Conservation (phyloP, 2,113 vertebrate species). For the Platysteira castanea region DNA sequence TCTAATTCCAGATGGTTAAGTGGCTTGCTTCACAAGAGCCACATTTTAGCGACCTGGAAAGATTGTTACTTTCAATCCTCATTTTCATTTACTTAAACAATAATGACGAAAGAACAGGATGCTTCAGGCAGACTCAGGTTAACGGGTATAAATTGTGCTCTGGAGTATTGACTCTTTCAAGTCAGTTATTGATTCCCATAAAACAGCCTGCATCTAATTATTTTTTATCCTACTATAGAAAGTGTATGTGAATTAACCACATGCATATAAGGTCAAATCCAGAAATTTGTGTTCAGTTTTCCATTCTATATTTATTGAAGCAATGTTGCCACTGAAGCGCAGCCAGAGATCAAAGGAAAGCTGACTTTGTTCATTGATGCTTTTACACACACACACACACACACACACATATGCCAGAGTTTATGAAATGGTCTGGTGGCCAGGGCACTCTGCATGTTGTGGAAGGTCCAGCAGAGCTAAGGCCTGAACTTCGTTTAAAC, state of each 20-base stretch:
- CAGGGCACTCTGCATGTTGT: neutral
- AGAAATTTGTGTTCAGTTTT: neutral
- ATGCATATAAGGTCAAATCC: neutral
- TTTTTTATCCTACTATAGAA: neutral
- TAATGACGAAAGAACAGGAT: neutral
- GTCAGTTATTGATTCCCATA: neutral
- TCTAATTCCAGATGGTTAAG: neutral
- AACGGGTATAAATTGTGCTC: neutral
- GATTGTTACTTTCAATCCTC: neutral
- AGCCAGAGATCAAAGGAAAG: neutral
- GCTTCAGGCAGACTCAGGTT: neutral
- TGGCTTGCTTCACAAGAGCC: neutral
- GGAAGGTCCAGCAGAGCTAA: neutral
- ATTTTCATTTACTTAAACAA: slow-evolving; percentile 18
- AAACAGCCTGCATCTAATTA: neutral
- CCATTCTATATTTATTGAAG: neutral
- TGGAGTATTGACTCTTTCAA: neutral
- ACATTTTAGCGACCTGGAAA: neutral
- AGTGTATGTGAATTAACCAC: neutral
- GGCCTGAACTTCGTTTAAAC: neutral
- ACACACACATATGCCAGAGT: neutral
- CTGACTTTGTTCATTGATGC: neutral
- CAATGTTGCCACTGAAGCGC: neutral
- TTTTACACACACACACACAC: neutral
- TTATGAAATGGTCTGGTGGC: neutral